A percentile compares a stretch with the other conserved stretches of the same genome.
Evolutionary conservation across 2,113 vertebrate species (phyloP).

Genomic region (Monarcha castaneiventris): DNA sequence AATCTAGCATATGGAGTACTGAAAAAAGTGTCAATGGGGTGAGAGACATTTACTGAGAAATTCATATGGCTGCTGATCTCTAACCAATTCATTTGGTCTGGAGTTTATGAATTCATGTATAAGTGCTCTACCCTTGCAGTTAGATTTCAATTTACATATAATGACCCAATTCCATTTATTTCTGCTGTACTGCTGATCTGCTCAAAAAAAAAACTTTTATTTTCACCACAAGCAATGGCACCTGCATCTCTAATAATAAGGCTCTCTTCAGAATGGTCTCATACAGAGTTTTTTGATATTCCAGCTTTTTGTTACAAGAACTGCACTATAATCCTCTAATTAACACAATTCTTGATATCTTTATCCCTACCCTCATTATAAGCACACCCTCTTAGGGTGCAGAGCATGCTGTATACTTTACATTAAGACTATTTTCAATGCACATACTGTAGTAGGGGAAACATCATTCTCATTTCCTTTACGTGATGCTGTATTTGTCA

Average conservation of each 20-base stretch:
- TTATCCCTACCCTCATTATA: conserved; percentile 35
- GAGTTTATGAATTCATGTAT: conserved; percentile 67
- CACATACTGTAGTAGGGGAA: neutral
- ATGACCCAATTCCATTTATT: conserved; percentile 49
- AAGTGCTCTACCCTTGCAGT: conserved; percentile 4
- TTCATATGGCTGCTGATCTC: conserved; percentile 67
- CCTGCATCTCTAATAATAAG: neutral
- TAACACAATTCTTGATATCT: conserved; percentile 12
- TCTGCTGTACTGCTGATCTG: neutral
- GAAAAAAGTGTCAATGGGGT: conserved; percentile 77
- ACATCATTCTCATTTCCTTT: neutral
- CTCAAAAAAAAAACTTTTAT: conserved; percentile 34
- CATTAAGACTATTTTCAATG: conserved; percentile 25
- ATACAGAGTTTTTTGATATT: neutral
- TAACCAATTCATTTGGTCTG: conserved; percentile 67
- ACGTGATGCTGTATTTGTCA: neutral
- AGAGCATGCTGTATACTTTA: neutral
- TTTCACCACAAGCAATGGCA: neutral
- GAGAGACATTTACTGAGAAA: conserved; percentile 79
- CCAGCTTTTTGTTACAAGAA: neutral
- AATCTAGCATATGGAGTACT: conserved; percentile 81
- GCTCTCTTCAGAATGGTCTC: neutral
- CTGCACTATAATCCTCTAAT: conserved; percentile 13
- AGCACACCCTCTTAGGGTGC: conserved; percentile 21
- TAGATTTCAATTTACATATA: conserved; percentile 23